phyloP scores from a whole-genome alignment of 1,140 invertebrate genomes.

The Apis laboriosa region DNA sequence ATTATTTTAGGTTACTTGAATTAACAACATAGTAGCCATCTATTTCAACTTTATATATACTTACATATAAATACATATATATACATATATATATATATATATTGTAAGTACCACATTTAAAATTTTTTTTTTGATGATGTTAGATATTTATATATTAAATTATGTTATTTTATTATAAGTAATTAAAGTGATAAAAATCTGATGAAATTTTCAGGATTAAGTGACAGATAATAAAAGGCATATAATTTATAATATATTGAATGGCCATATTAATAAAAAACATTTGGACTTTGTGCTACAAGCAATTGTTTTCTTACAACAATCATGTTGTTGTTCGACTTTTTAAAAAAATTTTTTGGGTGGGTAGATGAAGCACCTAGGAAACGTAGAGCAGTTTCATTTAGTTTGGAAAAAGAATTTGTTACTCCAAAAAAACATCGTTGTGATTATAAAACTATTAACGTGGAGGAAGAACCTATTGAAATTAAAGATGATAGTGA shows the following conservation, averaged over 20 bases:
- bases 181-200: neutral
- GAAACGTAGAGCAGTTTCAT: conserved; percentile 63
- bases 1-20: conserved; percentile 24
- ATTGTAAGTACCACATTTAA: conserved; percentile 31
- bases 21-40: neutral
- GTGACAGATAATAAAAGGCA: neutral
- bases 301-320: conserved; percentile 20
- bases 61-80: neutral
- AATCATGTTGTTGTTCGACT: conserved; percentile 69
- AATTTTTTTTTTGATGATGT: neutral
- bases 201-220: conserved; percentile 5
- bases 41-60: neutral
- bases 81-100: neutral
- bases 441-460: conserved; percentile 29
- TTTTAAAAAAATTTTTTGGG: conserved; percentile 69
- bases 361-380: conserved; percentile 66
- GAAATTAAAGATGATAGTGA: conserved; percentile 58
- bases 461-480: conserved; percentile 27
- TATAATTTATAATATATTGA: conserved; percentile 19
- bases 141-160: neutral
- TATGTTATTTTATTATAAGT: neutral
- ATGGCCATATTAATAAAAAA: conserved; percentile 38
- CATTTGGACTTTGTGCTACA: conserved; percentile 11
- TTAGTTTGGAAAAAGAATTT: conserved; percentile 33
- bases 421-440: conserved; percentile 61